Base-by-base conservation (phyloP, 2,113 vertebrate species). In the Xenopus borealis region DNA sequence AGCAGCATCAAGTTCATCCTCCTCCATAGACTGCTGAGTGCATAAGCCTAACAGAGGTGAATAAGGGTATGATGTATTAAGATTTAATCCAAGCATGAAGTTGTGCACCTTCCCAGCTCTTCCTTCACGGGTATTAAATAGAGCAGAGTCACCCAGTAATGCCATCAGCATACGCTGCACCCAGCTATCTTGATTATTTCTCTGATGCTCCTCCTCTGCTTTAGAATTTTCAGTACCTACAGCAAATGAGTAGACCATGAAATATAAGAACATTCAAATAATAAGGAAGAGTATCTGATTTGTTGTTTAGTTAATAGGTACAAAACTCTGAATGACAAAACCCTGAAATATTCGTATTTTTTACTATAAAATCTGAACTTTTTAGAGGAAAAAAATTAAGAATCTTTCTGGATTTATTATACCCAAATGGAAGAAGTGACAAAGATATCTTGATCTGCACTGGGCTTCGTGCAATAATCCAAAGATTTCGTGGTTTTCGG, bases 21-120 rank as follows among this genome's bases (percentile, higher is more conserved):
- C 92, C 5, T 93, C 92, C 12, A 90, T 45, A 0, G 84, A 84
- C 2, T 85, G 82, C n/a, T 89, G 84, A 1, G 70, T 79, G 0
- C 59, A 10, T 0, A 91, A 33, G 10, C 90, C 89, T 23, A 75
- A 78, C 46, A 90, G 67, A 0, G 94, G 93, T 23, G 94, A 95
- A 57, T 91, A 84, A 0, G 94, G 94, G 17, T 94, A 91, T 45
- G 83, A 91, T 6, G 91, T 91, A 79, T 96, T 97, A 79, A 99
- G 92, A 83, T 97, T 98, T 74, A 98, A 83, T 40, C 97, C 96
- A 86, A 98, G 72, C 97, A 99, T 99, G 87, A 99, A 99, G 86
- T 99, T 99, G 85, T 98, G 94, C 62, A 98, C 97, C 85, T 99
- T 99, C 16, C 97, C 95, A 0, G 97, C 97, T 0, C 97, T 92